These are phyloP conservation scores for Cygnus atratus DNA, from an alignment of 2,113 vertebrate species.

Conservation along the genomic window DNA sequence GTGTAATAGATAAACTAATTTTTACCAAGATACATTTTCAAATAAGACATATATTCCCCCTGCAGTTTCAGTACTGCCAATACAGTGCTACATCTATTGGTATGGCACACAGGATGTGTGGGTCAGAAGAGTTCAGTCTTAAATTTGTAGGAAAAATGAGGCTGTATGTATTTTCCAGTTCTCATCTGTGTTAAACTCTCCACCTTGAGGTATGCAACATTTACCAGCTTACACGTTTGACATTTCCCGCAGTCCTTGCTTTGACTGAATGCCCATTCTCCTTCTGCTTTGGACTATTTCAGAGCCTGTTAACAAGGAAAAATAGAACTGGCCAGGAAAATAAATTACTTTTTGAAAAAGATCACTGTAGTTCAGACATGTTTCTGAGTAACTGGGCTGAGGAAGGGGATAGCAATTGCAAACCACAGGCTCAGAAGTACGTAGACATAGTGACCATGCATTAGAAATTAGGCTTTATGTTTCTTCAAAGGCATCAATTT, in stretches of 20 bases:
- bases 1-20: background rate
- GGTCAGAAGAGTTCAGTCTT: background rate
- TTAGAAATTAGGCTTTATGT: background rate
- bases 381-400: conserved; percentile 33
- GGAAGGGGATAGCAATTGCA: background rate
- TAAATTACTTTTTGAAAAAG: conserved; percentile 58
- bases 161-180: background rate
- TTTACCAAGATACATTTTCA: background rate
- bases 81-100: background rate
- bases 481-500: background rate
- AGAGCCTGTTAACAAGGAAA: conserved; percentile 51
- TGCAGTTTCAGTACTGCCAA: background rate
- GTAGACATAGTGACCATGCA: background rate
- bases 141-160: background rate
- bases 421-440: background rate
- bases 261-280: conserved; percentile 43
- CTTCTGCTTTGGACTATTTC: conserved; percentile 31
- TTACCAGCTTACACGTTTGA: conserved; percentile 1
- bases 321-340: conserved; percentile 55
- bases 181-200: background rate
- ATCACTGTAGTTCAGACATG: conserved; percentile 8
- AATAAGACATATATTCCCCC: background rate
- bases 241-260: conserved; percentile 40
- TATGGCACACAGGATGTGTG: background rate
- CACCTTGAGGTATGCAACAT: background rate